These are phyloP conservation scores for Amblyjoppa fuscipennis DNA, from an alignment of 2,888 invertebrate species.

Conservation along the genomic window DNA sequence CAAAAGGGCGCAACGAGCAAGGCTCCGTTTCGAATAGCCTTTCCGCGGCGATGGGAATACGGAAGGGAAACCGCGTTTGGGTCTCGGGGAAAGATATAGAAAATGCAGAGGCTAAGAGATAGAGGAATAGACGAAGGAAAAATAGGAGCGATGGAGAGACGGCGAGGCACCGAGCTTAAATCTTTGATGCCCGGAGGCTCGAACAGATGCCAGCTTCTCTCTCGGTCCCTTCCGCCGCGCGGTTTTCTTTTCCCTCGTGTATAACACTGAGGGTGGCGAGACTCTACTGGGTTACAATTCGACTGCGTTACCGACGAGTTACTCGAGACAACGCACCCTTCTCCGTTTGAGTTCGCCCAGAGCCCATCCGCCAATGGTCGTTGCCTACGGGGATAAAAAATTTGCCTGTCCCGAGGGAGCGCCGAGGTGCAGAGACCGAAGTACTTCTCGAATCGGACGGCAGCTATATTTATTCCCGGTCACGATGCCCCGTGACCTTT, in stretches of 20 bases:
- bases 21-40: conserved; percentile 10
- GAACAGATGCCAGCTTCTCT: conserved; percentile 47
- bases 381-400: conserved; percentile 50
- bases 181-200: conserved; percentile 75
- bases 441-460: conserved; percentile 12
- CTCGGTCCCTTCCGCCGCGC: conserved; percentile 52
- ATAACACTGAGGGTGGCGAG: conserved; percentile 16
- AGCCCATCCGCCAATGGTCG: conserved; percentile 27
- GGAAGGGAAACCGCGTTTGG: conserved; percentile 1
- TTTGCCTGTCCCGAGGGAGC: conserved; percentile 48
- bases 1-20: background rate
- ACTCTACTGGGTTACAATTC: conserved; percentile 4
- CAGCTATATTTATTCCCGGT: background rate
- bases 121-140: conserved; percentile 33
- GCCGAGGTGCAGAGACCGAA: background rate
- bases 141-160: conserved; percentile 50
- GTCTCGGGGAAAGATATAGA: background rate
- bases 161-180: conserved; percentile 72
- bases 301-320: conserved; percentile 44
- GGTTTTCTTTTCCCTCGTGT: conserved; percentile 40
- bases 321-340: conserved; percentile 38
- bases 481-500: background rate
- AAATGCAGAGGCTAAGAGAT: conserved; percentile 8
- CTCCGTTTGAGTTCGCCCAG: background rate
- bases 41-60: conserved; percentile 29